Evolutionary conservation across 2,113 vertebrate genomes (phyloP), one percentile per base, ranked within the genome.

Genomic region (Tapirus terrestris): DNA sequence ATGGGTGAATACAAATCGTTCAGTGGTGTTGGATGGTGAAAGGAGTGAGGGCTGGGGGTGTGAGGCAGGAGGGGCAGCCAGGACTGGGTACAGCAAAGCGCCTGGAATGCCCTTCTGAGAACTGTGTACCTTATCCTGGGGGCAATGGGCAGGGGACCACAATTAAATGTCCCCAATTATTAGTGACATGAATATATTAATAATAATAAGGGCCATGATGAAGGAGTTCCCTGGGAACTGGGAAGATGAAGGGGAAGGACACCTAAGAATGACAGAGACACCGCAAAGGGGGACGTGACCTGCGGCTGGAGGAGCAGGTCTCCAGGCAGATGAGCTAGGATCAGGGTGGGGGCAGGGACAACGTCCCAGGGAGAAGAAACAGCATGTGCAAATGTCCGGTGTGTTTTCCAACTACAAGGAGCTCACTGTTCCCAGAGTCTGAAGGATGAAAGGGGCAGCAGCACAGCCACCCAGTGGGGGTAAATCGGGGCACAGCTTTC

Each of bases 291-390:
- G 68, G 2, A 0, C 17, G 29, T 60, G 48, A 8, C 25, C 70
- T 8, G 7, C 0, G 0, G 17, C 79, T 17, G 13, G 23, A n/a
- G 31, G 53, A 45, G 31, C 33, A 7, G 25, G 25, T 33, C 33
- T 63, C 45, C 39, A 33, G 75, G 63, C 13, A 16, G 4, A 21
- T 12, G 53, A 27, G 18, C 39, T 14, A 7, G 58, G 43, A 11
- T 5, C 7, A 63, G 70, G 8, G 18, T 27, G n/a, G 31, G 10
- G 3, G 4, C 0, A 2, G 17, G 51, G 39, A 11, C 2, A 2
- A 23, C 0, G 11, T 36, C 61, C 82, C 73, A 58, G 61, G 67
- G 16, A 73, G 68, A 23, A 9, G 17, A 60, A 20, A 23, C 9
- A 25, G 39, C 17, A 0, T 0, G 2, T 10, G 51, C 16, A 8